phyloP scores from a whole-genome alignment of 2,888 invertebrate genomes.

The Plebejus anna region DNA sequence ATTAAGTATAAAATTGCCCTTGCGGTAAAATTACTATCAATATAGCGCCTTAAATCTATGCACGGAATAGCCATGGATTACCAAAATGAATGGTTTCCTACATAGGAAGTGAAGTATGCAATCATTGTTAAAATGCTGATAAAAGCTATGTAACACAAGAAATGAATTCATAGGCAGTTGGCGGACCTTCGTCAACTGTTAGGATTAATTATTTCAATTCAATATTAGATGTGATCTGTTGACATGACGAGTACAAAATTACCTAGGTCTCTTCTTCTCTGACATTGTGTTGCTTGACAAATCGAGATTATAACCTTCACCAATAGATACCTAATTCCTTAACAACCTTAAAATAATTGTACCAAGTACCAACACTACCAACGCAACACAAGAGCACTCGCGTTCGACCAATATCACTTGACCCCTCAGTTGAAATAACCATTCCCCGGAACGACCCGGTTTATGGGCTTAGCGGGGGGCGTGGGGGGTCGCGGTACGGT shows the following conservation, averaged over 20 bases:
- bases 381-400: conserved; percentile 76
- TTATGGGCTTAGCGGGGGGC: conserved; percentile 56
- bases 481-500: conserved; percentile 61
- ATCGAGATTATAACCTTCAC: neutral
- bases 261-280: no score
- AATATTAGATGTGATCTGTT: no score
- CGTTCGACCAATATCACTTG: conserved; percentile 60
- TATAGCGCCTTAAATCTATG: conserved; percentile 17
- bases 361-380: conserved; percentile 64
- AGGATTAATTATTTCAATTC: no score
- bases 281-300: neutral
- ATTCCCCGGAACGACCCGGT: conserved; percentile 63
- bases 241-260: no score
- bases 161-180: no score
- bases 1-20: no score
- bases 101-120: neutral
- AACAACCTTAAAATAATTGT: conserved; percentile 12
- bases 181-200: no score
- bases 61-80: neutral
- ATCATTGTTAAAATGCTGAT: neutral
- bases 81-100: neutral
- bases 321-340: neutral
- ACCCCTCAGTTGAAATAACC: conserved; percentile 58
- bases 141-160: neutral
- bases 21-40: no score